phyloP scores from a whole-genome alignment of 2,113 vertebrate species.

The Pipra filicauda region DNA sequence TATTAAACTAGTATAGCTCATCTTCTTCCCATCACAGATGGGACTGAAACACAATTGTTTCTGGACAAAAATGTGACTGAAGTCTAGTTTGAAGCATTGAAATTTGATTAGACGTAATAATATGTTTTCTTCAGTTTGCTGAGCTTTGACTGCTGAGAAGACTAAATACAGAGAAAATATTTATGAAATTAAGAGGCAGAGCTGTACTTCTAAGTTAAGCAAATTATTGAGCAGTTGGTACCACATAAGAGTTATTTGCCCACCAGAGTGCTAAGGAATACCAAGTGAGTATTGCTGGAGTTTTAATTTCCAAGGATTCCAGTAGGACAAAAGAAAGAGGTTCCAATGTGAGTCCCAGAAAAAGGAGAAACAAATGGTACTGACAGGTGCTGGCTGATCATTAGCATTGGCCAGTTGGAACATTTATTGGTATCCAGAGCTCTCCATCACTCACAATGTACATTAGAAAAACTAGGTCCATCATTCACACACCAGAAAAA shows the following conservation, averaged over 20 bases:
- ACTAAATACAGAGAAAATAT: conserved; percentile 40
- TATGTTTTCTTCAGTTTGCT: conserved; percentile 41
- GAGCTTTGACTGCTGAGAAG: conserved; percentile 44
- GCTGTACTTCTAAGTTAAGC: conserved; percentile 14
- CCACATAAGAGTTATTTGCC: not conserved
- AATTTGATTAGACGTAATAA: conserved; percentile 52
- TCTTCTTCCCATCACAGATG: conserved; percentile 26
- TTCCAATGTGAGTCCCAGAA: not conserved
- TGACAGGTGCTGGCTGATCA: conserved; percentile 21
- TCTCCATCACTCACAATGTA: not conserved
- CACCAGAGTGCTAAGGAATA: not conserved
- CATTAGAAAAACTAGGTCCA: not conserved
- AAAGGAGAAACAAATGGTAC: conserved; percentile 27
- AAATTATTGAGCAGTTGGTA: conserved; percentile 23
- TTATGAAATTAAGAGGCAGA: conserved; percentile 37
- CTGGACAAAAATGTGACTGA: conserved; percentile 31
- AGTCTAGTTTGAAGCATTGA: conserved; percentile 36
- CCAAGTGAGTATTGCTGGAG: not conserved
- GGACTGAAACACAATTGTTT: conserved; percentile 27
- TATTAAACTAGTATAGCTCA: conserved; percentile 12
- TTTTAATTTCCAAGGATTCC: not conserved
- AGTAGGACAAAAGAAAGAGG: not conserved
- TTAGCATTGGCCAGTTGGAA: conserved; percentile 31
- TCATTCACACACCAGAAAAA: not conserved
- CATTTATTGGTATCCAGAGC: not conserved